Evolutionary conservation across 1,140 invertebrate genomes (phyloP), one percentile per base, ranked within the genome.

Genomic region (Vanessa atalanta): DNA sequence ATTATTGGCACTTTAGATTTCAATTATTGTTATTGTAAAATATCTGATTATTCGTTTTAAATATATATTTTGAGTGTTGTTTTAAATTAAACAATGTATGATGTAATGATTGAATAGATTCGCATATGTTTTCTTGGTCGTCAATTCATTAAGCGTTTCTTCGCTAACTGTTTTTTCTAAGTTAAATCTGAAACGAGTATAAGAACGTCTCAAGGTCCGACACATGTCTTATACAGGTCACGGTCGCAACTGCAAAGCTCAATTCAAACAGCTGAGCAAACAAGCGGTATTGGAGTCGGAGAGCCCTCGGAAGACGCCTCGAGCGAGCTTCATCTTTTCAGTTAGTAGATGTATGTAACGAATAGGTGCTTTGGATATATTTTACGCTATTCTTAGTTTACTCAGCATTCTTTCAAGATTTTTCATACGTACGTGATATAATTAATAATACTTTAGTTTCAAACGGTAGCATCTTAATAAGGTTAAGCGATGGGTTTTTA

Each of bases 241-340:
- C 26, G 74, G 74, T 57, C 74, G 61, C 64, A 53, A 26, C 53
- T 71, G 57, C 55, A 71, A 72, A 53, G 70, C 65, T 76, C 69
- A 72, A 72, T 76, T 76, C 31, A 71, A 65, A 76, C 74, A 65
- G 74, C 70, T 75, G 53, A 72, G 70, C 65, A 68, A 76, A 76
- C 74, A 76, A 76, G 74, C 70, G 74, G 71, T 76, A 71, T 76
- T 71, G 69, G 68, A 66, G 63, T 57, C 69, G 23, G 73, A 75
- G 64, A 63, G 65, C 31, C 47, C 65, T 70, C 64, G 31, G 68
- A 70, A 63, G 63, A 66, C 64, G 73, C 72, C 72, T 73, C 48
- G 48, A 64, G 72, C 60, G 60, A 37, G 47, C 31, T 47, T 70
- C 48, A 69, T 65, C 65, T 68, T 73, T 73, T 53, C 53, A 69